Base-by-base conservation (phyloP, 2,113 vertebrate species). In the Plestiodon gilberti region DNA sequence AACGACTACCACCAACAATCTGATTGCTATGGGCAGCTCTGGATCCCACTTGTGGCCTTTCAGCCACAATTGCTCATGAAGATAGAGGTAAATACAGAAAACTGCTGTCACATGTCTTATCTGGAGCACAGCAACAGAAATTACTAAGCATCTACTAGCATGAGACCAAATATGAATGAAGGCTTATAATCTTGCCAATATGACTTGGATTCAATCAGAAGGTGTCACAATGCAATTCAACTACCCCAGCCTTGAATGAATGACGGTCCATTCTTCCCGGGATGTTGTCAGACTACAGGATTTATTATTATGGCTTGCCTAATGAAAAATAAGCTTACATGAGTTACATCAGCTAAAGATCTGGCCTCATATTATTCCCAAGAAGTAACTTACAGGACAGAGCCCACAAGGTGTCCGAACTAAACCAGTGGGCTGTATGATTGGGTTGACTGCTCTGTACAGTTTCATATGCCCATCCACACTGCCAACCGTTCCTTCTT, bases 401-500 rank as follows among this genome's bases (percentile, higher is more conserved):
- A 99, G 96, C 80, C 99, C 98, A 28, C 99, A 99, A 40, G 99
- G 98, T 0, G 98, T 97, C 92, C 98, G 97, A 77, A 99, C 97
- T 40, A 99, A 96, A 40, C 98, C 99, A 0, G 99, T 98, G 57
- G 98, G 97, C 0, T 97, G 97, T 92, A 98, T 96, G 93, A 99
- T 96, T 73, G 98, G 89, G 88, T 97, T 98, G 17, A 99, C 97
- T 0, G 98, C 98, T 73, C 98, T 97, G 94, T 98, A 99, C 22
- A 99, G 94, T 93, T 99, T 99, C 98, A 99, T 97, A 90, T 98
- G 98, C 64, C 99, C 99, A 0, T 99, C 98, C 90, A 99, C 98
- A 23, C 98, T 98, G 90, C 99, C 99, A 83, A 98, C 98, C 0
- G 98, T 98, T 1, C 98, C 99, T 91, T 99, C 99, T 91, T 99